phyloP scores from a whole-genome alignment of 2,797 vertebrate species.

The Melanotaenia trifasciata region DNA sequence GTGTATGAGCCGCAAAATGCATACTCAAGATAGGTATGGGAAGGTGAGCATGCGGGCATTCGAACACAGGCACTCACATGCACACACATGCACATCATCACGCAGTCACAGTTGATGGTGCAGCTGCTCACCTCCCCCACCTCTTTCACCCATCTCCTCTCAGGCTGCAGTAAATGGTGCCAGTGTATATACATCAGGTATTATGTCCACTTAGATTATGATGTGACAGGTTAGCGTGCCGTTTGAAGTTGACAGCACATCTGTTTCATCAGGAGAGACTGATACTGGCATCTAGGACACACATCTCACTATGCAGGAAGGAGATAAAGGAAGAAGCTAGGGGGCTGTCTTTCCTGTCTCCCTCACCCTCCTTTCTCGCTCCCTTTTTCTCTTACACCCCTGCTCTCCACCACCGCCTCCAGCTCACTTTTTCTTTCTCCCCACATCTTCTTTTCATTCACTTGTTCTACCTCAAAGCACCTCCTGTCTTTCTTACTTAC shows the following conservation, averaged over 20 bases:
- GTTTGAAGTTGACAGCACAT: conserved; percentile 91
- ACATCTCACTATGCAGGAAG: conserved; percentile 87
- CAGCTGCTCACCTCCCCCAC: conserved; percentile 79
- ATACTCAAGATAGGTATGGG: conserved; percentile 50
- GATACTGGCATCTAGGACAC: conserved; percentile 91
- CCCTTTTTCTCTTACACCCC: conserved; percentile 47
- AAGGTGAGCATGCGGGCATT: conserved; percentile 60
- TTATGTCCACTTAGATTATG: conserved; percentile 92
- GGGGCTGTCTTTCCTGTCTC: conserved; percentile 84
- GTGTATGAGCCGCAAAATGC: conserved; percentile 53
- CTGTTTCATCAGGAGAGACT: conserved; percentile 90
- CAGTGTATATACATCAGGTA: conserved; percentile 88
- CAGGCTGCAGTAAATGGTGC: conserved; percentile 85
- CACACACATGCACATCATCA: conserved; percentile 67
- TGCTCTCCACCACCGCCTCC: conserved; percentile 60
- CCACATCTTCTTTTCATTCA: conserved; percentile 65
- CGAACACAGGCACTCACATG: conserved; percentile 66
- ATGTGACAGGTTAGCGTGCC: conserved; percentile 87
- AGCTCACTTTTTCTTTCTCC: conserved; percentile 67
- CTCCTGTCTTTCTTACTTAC: conserved; percentile 66
- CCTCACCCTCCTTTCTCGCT: conserved; percentile 58
- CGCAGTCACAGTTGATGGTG: conserved; percentile 73
- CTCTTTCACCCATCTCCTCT: conserved; percentile 78
- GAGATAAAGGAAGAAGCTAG: conserved; percentile 85
- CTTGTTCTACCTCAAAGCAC: conserved; percentile 59